These are phyloP conservation scores for Flexamia atlantica DNA, from an alignment of 2,888 invertebrate species.

Conservation along the genomic window DNA sequence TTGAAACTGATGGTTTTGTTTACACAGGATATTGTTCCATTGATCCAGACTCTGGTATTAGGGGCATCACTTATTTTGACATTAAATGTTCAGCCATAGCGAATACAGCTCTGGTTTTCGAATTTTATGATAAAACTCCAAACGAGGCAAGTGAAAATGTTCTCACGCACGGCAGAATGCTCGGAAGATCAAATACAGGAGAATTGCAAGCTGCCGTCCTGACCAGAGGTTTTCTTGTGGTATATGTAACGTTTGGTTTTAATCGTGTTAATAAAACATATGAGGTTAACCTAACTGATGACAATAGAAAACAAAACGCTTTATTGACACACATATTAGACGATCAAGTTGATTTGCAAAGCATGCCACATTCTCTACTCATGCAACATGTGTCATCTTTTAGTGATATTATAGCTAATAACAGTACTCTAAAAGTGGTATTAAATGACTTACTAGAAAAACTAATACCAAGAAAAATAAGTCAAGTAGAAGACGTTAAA, in stretches of 20 bases:
- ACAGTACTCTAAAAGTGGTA: neutral
- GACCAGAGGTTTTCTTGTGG: conserved; percentile 21
- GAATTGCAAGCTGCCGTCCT: neutral
- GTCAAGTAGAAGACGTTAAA: neutral
- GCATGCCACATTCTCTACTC: neutral
- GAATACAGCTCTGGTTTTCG: neutral
- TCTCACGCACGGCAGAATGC: conserved; percentile 4
- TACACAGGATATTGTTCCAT: neutral
- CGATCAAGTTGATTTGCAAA: neutral
- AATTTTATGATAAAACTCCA: conserved; percentile 19
- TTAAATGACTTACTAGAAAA: neutral
- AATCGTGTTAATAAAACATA: neutral
- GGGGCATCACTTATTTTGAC: neutral
- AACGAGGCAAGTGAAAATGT: neutral
- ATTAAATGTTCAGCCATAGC: neutral
- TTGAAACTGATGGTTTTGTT: conserved; percentile 17
- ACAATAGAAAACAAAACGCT: neutral
- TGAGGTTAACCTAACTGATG: neutral
- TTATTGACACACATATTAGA: neutral
- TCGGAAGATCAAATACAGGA: neutral
- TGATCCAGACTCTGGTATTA: conserved; percentile 2
- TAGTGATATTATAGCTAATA: conserved; percentile 4
- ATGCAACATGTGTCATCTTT: neutral
- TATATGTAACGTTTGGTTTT: neutral
- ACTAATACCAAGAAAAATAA: neutral